Percentiles rank a stretch among this genome's conserved stretches.
These are phyloP conservation scores for Halocaridina rubra DNA, from an alignment of 2,888 invertebrate species.

Conservation along the genomic window DNA sequence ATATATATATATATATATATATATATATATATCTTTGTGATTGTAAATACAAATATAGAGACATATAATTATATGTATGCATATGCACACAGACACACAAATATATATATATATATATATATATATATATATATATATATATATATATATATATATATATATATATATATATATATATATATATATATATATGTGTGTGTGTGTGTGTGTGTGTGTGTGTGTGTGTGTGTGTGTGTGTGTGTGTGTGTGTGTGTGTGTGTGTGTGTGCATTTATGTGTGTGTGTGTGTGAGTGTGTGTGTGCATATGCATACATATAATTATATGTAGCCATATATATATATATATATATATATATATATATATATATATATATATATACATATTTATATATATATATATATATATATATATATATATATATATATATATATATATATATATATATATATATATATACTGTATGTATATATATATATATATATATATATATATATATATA, in stretches of 20 bases:
- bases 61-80: background rate
- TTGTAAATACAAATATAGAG: no score
- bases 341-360: background rate
- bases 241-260: background rate
- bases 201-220: background rate
- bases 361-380: background rate
- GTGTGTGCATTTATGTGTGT: background rate
- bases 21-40: no score
- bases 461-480: background rate
- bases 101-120: background rate
- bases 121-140: background rate
- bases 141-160: background rate
- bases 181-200: background rate
- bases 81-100: background rate
- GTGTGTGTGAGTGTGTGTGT: background rate
- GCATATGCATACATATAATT: background rate
- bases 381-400: background rate
- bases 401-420: background rate
- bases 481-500: slow-evolving; percentile 6
- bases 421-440: background rate
- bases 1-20: no score
- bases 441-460: background rate
- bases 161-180: background rate
- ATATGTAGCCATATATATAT: background rate
- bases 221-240: background rate